Percentiles rank a stretch among this genome's conserved stretches.
phyloP scores from a whole-genome alignment of 2,888 invertebrate genomes.

The Priocnemis perturbator region DNA sequence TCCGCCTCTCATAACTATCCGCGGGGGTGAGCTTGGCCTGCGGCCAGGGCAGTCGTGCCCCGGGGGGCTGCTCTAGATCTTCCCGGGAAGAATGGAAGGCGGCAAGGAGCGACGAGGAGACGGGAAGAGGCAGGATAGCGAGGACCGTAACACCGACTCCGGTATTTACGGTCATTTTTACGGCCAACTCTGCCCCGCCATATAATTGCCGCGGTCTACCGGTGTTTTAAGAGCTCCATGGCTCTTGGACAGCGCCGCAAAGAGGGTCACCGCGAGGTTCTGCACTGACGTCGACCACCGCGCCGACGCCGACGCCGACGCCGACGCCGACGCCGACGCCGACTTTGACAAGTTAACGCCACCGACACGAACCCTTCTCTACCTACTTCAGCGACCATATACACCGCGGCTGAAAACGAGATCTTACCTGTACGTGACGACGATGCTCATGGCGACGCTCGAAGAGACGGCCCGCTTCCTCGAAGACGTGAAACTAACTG shows the following conservation, averaged over 20 bases:
- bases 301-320: too few species aligned
- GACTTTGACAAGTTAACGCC: too few species aligned
- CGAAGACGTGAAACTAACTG: not conserved
- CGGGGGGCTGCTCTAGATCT: constrained; percentile 55
- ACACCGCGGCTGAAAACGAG: too few species aligned
- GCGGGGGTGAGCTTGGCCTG: constrained; percentile 50
- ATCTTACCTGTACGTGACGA: not conserved
- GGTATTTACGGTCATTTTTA: constrained; percentile 72
- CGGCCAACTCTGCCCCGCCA: constrained; percentile 57
- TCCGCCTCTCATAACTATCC: constrained; percentile 36
- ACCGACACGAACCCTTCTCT: too few species aligned
- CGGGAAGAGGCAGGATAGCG: constrained; percentile 11
- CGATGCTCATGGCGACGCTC: constrained; percentile 17
- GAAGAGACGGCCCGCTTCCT: constrained; percentile 6
- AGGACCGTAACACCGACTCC: constrained; percentile 35
- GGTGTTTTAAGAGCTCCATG: constrained; percentile 35
- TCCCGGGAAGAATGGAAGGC: constrained; percentile 18
- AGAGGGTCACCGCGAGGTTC: constrained; percentile 9
- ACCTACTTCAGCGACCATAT: too few species aligned
- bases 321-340: too few species aligned
- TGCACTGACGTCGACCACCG: constrained; percentile 17
- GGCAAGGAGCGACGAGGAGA: constrained; percentile 4
- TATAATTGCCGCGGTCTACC: constrained; percentile 56
- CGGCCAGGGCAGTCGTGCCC: constrained; percentile 52
- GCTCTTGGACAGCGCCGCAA: constrained; percentile 18